phyloP scores from a whole-genome alignment of 2,113 vertebrate genomes.

The Fregata magnificens region DNA sequence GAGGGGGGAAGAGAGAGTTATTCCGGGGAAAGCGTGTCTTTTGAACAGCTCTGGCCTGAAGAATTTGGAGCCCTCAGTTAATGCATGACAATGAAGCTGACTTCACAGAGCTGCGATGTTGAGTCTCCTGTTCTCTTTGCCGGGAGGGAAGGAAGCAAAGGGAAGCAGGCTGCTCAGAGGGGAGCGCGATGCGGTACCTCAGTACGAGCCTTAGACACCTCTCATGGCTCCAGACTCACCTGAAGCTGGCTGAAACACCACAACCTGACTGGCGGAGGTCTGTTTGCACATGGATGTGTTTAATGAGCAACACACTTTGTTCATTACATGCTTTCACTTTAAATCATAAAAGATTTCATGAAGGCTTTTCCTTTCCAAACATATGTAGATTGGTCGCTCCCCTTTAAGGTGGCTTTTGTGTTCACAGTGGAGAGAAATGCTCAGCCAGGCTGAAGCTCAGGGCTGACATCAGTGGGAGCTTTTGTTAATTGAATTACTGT shows the following conservation, averaged over 20 bases:
- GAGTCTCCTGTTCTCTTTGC: background rate
- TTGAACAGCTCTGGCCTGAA: conserved; percentile 2
- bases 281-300: background rate
- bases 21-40: background rate
- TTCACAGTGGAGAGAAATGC: background rate
- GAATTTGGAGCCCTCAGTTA: background rate
- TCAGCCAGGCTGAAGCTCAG: conserved; percentile 7
- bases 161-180: background rate
- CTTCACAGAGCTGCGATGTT: background rate
- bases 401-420: conserved; percentile 55
- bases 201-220: background rate
- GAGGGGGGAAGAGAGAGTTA: background rate
- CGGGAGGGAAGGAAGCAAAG: background rate
- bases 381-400: background rate
- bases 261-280: background rate
- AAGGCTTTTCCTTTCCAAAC: conserved; percentile 41
- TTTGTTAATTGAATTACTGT: conserved; percentile 66
- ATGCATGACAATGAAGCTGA: background rate
- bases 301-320: conserved; percentile 30
- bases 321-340: conserved; percentile 25
- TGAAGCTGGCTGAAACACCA: background rate
- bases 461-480: conserved; percentile 60
- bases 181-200: accelerated
- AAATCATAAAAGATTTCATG: conserved; percentile 15
- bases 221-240: background rate